Conservation (phyloP, 2,113 vertebrate genomes). For the Trachemys scripta region DNA sequence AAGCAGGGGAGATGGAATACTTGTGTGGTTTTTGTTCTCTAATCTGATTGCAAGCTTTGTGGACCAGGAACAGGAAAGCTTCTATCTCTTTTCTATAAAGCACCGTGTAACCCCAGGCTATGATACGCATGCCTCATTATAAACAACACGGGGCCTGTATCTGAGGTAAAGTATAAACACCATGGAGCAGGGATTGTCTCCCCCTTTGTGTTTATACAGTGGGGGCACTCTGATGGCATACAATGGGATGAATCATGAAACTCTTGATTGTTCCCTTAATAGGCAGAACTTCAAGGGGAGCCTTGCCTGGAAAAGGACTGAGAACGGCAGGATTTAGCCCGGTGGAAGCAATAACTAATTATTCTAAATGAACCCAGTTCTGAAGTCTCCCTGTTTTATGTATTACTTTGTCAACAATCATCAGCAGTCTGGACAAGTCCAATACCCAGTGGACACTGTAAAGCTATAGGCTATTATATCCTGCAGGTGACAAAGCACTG, state of each 20-base stretch:
- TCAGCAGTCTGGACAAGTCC: background rate
- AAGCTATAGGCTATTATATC: background rate
- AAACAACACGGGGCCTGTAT: background rate
- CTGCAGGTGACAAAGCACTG: background rate
- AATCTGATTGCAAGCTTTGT: too few species aligned
- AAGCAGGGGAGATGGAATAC: too few species aligned
- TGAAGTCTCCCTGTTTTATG: rapidly evolving
- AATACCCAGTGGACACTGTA: rapidly evolving
- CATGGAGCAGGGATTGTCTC: background rate
- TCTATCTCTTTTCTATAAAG: background rate
- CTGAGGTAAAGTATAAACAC: background rate
- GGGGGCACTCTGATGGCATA: background rate
- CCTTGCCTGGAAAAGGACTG: background rate
- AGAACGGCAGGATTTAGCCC: background rate
- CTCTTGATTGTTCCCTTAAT: rapidly evolving
- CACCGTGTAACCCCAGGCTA: too few species aligned
- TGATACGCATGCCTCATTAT: too few species aligned
- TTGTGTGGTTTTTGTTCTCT: background rate
- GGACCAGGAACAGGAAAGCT: background rate
- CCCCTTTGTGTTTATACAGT: background rate
- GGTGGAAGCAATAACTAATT: background rate
- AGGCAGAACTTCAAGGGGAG: background rate
- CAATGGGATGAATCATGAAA: background rate
- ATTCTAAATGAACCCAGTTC: background rate
- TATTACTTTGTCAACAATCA: rapidly evolving